These are phyloP conservation scores for chimpanzee (Pan troglodytes) DNA, from an alignment of 2,113 vertebrate genomes.

Conservation along the genomic window NHGRI_mPanTro3-v2.1_pri NC_072404.2:11530501-11531000, in stretches of 20 bases:
- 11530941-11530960: too few relatives aligned
- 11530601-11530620: accelerated
- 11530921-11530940: not conserved
- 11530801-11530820: not conserved
- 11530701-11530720: not conserved
- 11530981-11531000: too few relatives aligned
- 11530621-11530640: not conserved
- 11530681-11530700: not conserved
- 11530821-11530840: not conserved
- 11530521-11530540: accelerated
- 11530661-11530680: not conserved
- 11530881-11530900: not conserved
- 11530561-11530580: accelerated
- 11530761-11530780: not conserved
- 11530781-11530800: not conserved
- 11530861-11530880: not conserved
- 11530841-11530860: not conserved
- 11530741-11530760: not conserved
- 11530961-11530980: accelerated
- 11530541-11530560: not conserved
- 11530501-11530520: not conserved
- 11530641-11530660: not conserved
- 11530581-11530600: accelerated
- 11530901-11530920: too few relatives aligned
- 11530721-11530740: not conserved